Conservation (phyloP, 2,797 vertebrate genomes). For the Mionectes olivaceus region DNA sequence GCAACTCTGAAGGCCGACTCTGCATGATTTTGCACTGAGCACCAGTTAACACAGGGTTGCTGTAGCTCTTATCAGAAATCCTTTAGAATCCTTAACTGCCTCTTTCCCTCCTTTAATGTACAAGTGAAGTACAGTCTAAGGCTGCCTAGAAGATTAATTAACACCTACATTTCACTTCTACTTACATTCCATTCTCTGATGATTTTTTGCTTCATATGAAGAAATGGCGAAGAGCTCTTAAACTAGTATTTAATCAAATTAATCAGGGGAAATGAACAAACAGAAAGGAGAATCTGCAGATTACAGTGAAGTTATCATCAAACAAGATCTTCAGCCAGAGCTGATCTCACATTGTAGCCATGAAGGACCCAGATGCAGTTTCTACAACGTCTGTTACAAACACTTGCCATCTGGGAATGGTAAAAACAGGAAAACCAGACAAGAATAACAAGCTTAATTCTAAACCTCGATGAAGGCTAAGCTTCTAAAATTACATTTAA, state of each 20-base stretch:
- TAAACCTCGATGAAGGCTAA: not conserved
- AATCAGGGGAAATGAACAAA: not conserved
- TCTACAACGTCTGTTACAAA: not conserved
- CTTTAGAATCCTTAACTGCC: not conserved
- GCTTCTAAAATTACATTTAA: not conserved
- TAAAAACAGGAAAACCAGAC: not conserved
- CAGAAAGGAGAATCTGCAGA: not conserved
- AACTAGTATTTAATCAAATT: not conserved
- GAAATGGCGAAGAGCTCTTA: not conserved
- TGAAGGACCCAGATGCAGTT: not conserved
- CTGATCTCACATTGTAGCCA: not conserved
- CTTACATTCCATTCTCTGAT: not conserved
- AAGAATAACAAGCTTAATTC: not conserved
- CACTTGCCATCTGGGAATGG: not conserved
- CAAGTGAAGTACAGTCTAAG: not conserved
- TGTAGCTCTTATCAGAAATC: not conserved
- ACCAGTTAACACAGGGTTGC: not conserved
- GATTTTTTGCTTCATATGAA: not conserved
- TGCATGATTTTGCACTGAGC: not conserved
- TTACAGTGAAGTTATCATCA: not conserved
- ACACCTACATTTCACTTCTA: not conserved
- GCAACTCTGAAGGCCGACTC: constrained; percentile 7
- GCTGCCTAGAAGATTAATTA: not conserved
- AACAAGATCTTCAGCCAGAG: not conserved
- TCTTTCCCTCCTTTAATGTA: not conserved